Conservation (phyloP, 2,888 invertebrate genomes). For the Pyrocoelia pectoralis region DNA sequence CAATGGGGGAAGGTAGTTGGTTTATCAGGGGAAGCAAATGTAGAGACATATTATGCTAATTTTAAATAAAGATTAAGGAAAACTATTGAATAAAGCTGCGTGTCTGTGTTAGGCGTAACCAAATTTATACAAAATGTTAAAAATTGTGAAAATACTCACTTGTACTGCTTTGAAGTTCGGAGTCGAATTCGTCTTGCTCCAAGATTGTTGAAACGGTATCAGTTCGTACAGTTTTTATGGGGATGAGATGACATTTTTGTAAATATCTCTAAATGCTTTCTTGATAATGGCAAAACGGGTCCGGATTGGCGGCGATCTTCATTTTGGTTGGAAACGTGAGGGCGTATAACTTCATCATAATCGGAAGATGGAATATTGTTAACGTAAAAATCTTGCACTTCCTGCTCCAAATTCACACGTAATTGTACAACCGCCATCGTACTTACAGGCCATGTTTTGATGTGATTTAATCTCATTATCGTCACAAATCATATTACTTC, state of each 20-base stretch:
- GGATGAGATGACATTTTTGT: slow-evolving; percentile 46
- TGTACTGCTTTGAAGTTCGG: slow-evolving; percentile 34
- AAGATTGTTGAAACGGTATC: slow-evolving; percentile 57
- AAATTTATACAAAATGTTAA: no score
- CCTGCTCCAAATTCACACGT: slow-evolving; percentile 56
- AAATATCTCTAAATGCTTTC: slow-evolving; percentile 50
- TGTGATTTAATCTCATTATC: slow-evolving; percentile 57
- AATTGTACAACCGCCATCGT: slow-evolving; percentile 59
- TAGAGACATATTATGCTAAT: no score
- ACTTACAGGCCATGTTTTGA: slow-evolving; percentile 60
- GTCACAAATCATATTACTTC: neutral
- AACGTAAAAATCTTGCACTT: neutral
- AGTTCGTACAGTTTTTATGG: slow-evolving; percentile 49
- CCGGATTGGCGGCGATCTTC: slow-evolving; percentile 34
- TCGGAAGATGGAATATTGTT: neutral
- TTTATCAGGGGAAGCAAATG: no score
- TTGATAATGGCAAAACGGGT: slow-evolving; percentile 47
- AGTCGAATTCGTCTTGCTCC: slow-evolving; percentile 53
- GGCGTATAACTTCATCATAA: neutral
- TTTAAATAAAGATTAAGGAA: no score
- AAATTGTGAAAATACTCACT: slow-evolving; percentile 20
- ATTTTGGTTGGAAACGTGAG: neutral
- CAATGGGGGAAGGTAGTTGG: no score
- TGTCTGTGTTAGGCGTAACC: no score
- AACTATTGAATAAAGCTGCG: no score